Conservation (phyloP, 2,113 vertebrate species). For the Catharus bicknelli region DNA sequence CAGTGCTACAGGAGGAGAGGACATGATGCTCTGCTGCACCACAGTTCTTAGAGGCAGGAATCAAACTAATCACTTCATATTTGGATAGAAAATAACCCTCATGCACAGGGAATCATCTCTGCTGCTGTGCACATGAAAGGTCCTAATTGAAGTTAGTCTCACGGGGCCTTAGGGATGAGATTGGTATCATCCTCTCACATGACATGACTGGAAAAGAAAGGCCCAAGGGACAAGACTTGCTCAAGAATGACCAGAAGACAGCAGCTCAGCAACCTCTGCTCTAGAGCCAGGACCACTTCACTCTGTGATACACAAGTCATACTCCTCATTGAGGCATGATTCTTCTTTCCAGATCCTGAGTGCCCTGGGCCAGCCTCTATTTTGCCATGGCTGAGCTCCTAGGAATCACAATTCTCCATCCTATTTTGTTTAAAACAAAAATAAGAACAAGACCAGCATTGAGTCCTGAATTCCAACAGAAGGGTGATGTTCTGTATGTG, state of each 20-base stretch:
- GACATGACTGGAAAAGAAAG: neutral
- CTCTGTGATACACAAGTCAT: neutral
- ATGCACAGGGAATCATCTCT: fast-evolving
- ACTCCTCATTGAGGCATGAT: fast-evolving
- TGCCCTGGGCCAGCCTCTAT: neutral
- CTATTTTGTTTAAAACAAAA: neutral
- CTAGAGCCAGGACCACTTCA: neutral
- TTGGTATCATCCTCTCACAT: neutral
- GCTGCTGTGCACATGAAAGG: neutral
- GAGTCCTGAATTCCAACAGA: neutral
- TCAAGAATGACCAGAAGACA: neutral
- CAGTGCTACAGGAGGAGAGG: neutral
- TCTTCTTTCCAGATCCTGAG: neutral
- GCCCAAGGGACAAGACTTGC: neutral
- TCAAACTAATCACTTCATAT: neutral
- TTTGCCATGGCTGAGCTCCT: neutral
- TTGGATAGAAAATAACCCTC: neutral
- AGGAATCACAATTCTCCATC: neutral
- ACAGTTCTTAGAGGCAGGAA: neutral
- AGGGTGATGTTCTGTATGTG: fast-evolving
- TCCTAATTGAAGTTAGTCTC: neutral
- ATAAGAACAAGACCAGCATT: neutral
- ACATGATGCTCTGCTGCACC: neutral
- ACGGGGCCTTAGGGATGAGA: neutral
- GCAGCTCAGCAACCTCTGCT: neutral